These are phyloP conservation scores for Eudasyphora cyanicolor DNA, from an alignment of 2,888 invertebrate species.

Conservation along the genomic window DNA sequence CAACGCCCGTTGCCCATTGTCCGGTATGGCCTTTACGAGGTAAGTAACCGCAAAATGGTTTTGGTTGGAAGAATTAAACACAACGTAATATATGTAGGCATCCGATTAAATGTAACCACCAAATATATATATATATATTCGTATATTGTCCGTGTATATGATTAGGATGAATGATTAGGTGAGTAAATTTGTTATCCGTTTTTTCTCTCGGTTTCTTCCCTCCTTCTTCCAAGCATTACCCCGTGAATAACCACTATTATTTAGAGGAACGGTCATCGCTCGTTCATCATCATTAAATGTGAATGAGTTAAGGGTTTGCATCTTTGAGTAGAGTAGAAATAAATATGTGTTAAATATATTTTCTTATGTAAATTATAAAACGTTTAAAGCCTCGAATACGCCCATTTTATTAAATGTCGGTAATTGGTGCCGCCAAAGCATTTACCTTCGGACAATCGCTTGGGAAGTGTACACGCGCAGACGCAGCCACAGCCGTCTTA, in stretches of 20 bases:
- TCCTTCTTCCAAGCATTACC: neutral
- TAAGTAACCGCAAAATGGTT: constrained; percentile 9
- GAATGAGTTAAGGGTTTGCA: neutral
- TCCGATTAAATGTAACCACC: constrained; percentile 34
- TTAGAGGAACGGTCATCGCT: constrained; percentile 7
- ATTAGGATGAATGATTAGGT: constrained; percentile 47
- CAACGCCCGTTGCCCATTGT: neutral
- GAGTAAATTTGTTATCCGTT: constrained; percentile 26
- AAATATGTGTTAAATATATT: constrained; percentile 57
- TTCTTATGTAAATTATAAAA: constrained; percentile 64
- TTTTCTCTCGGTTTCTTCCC: neutral
- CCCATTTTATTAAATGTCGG: constrained; percentile 64
- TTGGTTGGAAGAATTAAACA: neutral
- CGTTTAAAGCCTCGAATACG: constrained; percentile 63
- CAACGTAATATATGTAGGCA: constrained; percentile 22
- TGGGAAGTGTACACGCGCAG: neutral
- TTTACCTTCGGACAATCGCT: constrained; percentile 23
- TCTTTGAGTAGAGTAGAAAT: neutral
- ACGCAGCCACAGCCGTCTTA: neutral
- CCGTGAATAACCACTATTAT: neutral
- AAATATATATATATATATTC: neutral
- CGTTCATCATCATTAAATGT: constrained; percentile 18
- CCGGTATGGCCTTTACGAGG: neutral
- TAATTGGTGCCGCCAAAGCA: constrained; percentile 64
- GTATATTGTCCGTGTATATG: neutral